Conservation (phyloP, 2,797 vertebrate genomes). For the Discoglossus pictus region DNA sequence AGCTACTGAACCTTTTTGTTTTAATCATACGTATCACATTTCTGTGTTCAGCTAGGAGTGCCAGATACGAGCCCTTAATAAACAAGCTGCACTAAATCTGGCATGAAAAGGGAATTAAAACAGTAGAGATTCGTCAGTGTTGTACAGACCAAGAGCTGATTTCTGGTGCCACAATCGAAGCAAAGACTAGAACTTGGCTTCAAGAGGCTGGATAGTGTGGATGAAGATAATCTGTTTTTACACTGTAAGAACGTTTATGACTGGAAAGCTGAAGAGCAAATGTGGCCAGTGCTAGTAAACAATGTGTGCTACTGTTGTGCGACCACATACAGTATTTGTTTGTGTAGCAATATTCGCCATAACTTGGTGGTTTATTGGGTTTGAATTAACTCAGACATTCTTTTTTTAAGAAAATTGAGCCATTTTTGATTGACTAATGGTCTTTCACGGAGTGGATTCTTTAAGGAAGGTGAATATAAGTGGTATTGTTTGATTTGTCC, state of each 20-base stretch:
- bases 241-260: slow-evolving; percentile 3
- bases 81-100: slow-evolving; percentile 19
- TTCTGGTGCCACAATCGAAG: slow-evolving; percentile 44
- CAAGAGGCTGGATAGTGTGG: background rate
- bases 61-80: slow-evolving; percentile 35
- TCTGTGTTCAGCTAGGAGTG: slow-evolving; percentile 33
- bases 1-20: slow-evolving; percentile 40
- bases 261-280: background rate
- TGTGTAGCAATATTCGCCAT: too few species aligned
- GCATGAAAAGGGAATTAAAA: slow-evolving; percentile 29
- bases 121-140: slow-evolving; percentile 31
- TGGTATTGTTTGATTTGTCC: too few species aligned
- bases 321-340: background rate
- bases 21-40: slow-evolving; percentile 39
- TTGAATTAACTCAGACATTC: too few species aligned
- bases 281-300: slow-evolving; percentile 4
- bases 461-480: too few species aligned
- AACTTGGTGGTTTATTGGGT: too few species aligned
- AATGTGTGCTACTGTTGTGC: background rate
- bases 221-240: slow-evolving; percentile 18
- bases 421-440: too few species aligned
- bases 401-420: too few species aligned
- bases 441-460: too few species aligned
- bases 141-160: slow-evolving; percentile 19
- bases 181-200: slow-evolving; percentile 19